Percentiles rank a stretch among this genome's conserved stretches.
Evolutionary conservation across 2,113 vertebrate genomes (phyloP).

Genomic region (Lycaon pictus): DNA sequence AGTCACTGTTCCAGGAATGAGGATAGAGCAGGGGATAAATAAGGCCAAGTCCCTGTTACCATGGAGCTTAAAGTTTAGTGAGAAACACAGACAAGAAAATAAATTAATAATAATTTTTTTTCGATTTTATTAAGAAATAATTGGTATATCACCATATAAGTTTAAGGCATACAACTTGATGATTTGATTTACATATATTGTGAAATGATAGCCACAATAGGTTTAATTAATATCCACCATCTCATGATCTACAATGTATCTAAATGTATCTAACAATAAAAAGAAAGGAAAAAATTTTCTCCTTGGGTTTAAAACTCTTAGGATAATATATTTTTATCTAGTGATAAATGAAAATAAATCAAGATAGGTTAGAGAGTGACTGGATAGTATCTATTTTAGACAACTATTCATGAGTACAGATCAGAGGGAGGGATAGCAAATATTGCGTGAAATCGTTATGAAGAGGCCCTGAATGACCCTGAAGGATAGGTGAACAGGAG

Average conservation of each 20-base stretch:
- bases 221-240: neutral
- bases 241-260: neutral
- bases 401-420: neutral
- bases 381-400: neutral
- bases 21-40: neutral
- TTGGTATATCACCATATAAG: neutral
- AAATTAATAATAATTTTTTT: constrained; percentile 2
- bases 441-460: neutral
- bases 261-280: neutral
- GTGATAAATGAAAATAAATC: neutral
- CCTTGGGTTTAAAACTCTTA: neutral
- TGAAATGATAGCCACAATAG: neutral
- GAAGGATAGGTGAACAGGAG: neutral
- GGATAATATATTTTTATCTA: neutral
- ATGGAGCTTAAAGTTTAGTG: neutral
- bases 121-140: neutral
- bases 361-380: neutral
- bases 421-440: neutral
- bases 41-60: neutral
- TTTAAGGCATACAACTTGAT: neutral
- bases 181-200: neutral
- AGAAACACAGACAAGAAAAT: constrained; percentile 48
- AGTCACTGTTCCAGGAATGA: neutral
- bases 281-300: neutral
- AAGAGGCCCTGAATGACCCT: neutral